Evolutionary conservation across 1,140 invertebrate genomes (phyloP).

Genomic region (Drosophila sp.): DNA sequence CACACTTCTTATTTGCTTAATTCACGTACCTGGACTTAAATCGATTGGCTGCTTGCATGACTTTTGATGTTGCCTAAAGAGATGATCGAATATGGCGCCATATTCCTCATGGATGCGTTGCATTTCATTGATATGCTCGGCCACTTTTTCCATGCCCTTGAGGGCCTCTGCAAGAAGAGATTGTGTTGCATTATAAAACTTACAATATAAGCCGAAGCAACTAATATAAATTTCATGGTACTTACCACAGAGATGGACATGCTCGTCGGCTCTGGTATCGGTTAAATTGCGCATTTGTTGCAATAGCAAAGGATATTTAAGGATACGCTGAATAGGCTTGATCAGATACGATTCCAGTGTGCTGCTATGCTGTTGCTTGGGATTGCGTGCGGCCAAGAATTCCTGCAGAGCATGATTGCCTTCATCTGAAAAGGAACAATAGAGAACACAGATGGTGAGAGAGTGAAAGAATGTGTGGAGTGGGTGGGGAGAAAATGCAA

Average conservation of each 20-base stretch:
- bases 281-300: slow-evolving; percentile 97
- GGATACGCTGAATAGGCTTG: slow-evolving; percentile 98
- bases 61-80: slow-evolving; percentile 97
- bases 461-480: not conserved
- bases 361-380: slow-evolving; percentile 97
- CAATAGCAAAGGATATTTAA: slow-evolving; percentile 98
- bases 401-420: slow-evolving; percentile 98
- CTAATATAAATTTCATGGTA: slow-evolving; percentile 22
- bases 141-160: slow-evolving; percentile 98
- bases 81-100: slow-evolving; percentile 98
- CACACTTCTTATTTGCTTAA: too few species aligned
- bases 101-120: slow-evolving; percentile 99
- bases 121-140: slow-evolving; percentile 99
- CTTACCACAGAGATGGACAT: slow-evolving; percentile 94
- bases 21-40: slow-evolving; percentile 90
- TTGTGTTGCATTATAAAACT: not conserved
- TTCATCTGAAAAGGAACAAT: slow-evolving; percentile 87
- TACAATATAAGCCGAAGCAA: not conserved
- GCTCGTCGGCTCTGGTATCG: slow-evolving; percentile 95
- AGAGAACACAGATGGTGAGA: not conserved
- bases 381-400: slow-evolving; percentile 96
- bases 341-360: slow-evolving; percentile 99
- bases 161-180: slow-evolving; percentile 89
- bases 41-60: slow-evolving; percentile 97
- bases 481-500: slow-evolving; percentile 38